phyloP scores from a whole-genome alignment of 2,113 vertebrate genomes.

The Leptocoma aspasia region DNA sequence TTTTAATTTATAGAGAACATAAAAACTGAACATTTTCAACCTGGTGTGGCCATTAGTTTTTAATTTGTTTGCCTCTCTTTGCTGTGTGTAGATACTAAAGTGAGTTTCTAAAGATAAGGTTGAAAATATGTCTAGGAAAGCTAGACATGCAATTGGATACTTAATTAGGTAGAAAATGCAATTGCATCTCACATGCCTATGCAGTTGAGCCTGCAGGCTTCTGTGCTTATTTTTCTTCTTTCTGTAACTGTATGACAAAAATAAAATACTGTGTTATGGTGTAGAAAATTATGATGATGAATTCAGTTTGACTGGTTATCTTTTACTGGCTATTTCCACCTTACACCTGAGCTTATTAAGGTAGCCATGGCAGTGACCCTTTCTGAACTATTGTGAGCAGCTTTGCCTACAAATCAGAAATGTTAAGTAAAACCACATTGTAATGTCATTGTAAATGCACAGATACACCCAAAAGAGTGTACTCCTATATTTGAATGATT shows the following conservation, averaged over 20 bases:
- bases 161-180: slow-evolving; percentile 28
- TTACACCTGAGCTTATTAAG: not conserved
- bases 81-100: not conserved
- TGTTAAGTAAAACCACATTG: not conserved
- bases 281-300: not conserved
- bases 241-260: not conserved
- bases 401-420: not conserved
- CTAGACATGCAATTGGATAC: not conserved
- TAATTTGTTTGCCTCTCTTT: not conserved
- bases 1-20: not conserved
- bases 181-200: not conserved
- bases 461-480: not conserved
- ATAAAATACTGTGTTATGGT: not conserved
- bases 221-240: not conserved
- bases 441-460: not conserved
- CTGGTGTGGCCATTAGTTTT: not conserved
- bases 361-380: not conserved
- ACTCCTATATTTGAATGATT: not conserved
- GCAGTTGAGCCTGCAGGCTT: not conserved
- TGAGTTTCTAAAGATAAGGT: not conserved
- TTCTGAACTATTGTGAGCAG: not conserved
- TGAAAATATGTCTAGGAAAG: not conserved
- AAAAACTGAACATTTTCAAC: not conserved
- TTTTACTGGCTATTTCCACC: not conserved
- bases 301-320: not conserved